Evolutionary conservation across 2,797 vertebrate genomes (phyloP).

Genomic region (Chelonia mydas): DNA sequence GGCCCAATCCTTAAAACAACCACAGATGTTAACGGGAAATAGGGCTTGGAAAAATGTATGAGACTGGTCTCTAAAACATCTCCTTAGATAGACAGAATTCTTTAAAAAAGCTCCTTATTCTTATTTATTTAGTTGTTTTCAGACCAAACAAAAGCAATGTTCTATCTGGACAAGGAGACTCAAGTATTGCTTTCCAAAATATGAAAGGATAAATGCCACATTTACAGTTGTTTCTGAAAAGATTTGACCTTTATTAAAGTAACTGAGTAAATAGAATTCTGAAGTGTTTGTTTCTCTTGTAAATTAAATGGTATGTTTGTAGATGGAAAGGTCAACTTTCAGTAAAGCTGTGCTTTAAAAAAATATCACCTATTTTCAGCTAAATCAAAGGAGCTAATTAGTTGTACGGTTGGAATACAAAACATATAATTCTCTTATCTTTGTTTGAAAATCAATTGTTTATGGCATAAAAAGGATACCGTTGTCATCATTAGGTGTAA

Average conservation of each 20-base stretch:
- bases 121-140: slow-evolving; percentile 73
- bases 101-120: slow-evolving; percentile 40
- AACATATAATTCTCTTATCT: slow-evolving; percentile 67
- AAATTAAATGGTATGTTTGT: slow-evolving; percentile 86
- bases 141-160: slow-evolving; percentile 37
- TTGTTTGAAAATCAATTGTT: slow-evolving; percentile 73
- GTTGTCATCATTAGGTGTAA: slow-evolving; percentile 67
- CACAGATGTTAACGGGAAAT: slow-evolving; percentile 16
- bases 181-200: slow-evolving; percentile 78
- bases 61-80: not conserved
- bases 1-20: not conserved
- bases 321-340: slow-evolving; percentile 85
- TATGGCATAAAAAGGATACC: slow-evolving; percentile 56
- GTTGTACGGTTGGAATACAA: slow-evolving; percentile 74
- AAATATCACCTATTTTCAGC: slow-evolving; percentile 59
- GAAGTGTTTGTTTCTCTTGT: slow-evolving; percentile 82
- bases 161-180: slow-evolving; percentile 67
- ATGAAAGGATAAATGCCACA: slow-evolving; percentile 84
- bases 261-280: slow-evolving; percentile 81
- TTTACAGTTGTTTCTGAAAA: slow-evolving; percentile 85
- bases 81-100: not conserved
- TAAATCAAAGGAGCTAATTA: slow-evolving; percentile 82
- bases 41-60: not conserved
- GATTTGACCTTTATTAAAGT: slow-evolving; percentile 85
- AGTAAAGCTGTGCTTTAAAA: slow-evolving; percentile 70